These are phyloP conservation scores for Drymonia ruficornis DNA, from an alignment of 2,888 invertebrate genomes.

Conservation along the genomic window DNA sequence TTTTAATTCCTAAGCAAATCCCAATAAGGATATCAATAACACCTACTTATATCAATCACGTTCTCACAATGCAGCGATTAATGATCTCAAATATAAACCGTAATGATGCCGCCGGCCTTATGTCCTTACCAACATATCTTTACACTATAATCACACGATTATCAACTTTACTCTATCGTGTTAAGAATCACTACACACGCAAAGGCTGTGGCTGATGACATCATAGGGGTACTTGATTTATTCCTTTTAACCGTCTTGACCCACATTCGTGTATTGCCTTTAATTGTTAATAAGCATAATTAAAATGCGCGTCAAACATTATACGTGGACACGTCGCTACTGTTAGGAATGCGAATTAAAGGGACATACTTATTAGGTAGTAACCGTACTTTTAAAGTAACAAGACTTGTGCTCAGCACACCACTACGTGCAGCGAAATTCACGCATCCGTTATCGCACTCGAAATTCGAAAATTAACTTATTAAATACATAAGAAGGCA, in stretches of 20 bases:
- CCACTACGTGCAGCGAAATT: too few species aligned
- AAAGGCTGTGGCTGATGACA: conserved; percentile 63
- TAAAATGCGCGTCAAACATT: conserved; percentile 79
- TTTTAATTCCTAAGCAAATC: conserved; percentile 7
- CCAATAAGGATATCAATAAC: conserved; percentile 42
- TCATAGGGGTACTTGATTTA: conserved; percentile 79
- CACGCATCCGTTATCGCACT: too few species aligned
- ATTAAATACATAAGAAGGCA: too few species aligned
- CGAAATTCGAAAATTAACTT: too few species aligned
- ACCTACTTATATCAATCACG: conserved; percentile 64
- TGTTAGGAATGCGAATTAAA: conserved; percentile 25
- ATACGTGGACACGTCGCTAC: conserved; percentile 35
- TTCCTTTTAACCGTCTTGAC: conserved; percentile 82
- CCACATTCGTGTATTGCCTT: conserved; percentile 79
- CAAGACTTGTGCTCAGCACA: too few species aligned
- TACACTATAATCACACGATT: conserved; percentile 33
- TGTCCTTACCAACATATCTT: conserved; percentile 40
- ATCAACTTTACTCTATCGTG: conserved; percentile 35
- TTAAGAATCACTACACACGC: conserved; percentile 46
- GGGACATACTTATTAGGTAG: conserved; percentile 8
- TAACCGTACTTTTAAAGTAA: too few species aligned
- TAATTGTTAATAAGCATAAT: conserved; percentile 85
- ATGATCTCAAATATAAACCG: conserved; percentile 76
- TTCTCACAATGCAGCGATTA: conserved; percentile 59
- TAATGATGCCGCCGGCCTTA: conserved; percentile 73